These are phyloP conservation scores for Bovichtus diacanthus DNA, from an alignment of 2,797 vertebrate species.

Conservation along the genomic window DNA sequence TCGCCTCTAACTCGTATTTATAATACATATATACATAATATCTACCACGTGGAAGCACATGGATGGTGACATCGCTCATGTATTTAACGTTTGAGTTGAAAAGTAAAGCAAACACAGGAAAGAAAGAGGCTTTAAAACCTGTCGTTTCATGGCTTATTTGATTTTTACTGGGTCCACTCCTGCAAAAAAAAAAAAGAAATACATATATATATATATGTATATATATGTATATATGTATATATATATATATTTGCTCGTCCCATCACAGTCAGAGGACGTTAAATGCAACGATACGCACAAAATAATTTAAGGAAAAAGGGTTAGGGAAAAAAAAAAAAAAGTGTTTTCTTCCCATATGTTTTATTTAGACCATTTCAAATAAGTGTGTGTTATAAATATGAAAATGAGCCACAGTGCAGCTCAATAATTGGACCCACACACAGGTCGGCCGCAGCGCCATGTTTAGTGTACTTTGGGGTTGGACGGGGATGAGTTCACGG, in stretches of 20 bases:
- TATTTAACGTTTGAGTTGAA: background rate
- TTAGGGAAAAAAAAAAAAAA: too few species aligned
- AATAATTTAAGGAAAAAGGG: background rate
- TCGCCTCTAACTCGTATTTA: too few species aligned
- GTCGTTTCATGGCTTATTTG: background rate
- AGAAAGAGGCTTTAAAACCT: background rate
- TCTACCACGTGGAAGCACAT: background rate
- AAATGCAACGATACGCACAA: background rate
- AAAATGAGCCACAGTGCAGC: slow-evolving; percentile 37
- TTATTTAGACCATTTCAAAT: slow-evolving; percentile 10
- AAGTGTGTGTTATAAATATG: too few species aligned
- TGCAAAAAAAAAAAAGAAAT: too few species aligned
- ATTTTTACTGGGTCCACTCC: background rate
- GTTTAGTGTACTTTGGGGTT: slow-evolving; percentile 31
- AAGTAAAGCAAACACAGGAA: background rate
- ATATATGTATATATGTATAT: accelerated
- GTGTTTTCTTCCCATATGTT: slow-evolving; percentile 25
- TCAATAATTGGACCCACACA: slow-evolving; percentile 62
- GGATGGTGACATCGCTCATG: background rate
- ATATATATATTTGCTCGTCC: accelerated
- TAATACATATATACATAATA: too few species aligned
- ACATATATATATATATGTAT: too few species aligned
- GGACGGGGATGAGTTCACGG: slow-evolving; percentile 37
- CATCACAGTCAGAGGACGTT: background rate
- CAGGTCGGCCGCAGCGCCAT: slow-evolving; percentile 30